A percentile compares a stretch with the other conserved stretches of the same genome.
phyloP scores from a whole-genome alignment of 2,888 invertebrate genomes.

The Portevinia maculata region DNA sequence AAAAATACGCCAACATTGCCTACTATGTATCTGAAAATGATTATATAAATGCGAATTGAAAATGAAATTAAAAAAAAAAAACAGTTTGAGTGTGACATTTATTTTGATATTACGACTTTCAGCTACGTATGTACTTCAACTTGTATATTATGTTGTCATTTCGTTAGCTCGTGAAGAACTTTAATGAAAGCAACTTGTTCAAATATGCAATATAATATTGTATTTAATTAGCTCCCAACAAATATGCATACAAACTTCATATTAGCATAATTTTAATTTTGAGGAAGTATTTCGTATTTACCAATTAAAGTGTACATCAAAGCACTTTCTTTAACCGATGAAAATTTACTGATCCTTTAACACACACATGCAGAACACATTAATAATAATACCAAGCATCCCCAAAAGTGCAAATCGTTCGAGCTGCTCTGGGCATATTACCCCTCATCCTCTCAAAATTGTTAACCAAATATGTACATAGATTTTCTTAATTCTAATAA shows the following conservation, averaged over 20 bases:
- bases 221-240: conserved; percentile 10
- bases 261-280: conserved; percentile 38
- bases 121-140: not conserved
- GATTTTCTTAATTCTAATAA: conserved; percentile 36
- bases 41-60: conserved; percentile 63
- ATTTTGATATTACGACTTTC: conserved; percentile 4
- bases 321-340: not conserved
- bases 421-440: conserved; percentile 9
- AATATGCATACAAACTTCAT: conserved; percentile 11
- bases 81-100: conserved; percentile 33
- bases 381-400: conserved; percentile 4
- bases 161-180: conserved; percentile 23
- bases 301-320: conserved; percentile 17
- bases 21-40: conserved; percentile 48
- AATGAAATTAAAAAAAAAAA: conserved; percentile 39
- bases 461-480: not conserved
- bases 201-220: conserved; percentile 19
- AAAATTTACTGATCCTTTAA: too few relatives aligned
- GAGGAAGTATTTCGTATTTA: conserved; percentile 27
- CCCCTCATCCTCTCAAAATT: too few relatives aligned
- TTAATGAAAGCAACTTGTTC: conserved; percentile 23
- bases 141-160: conserved; percentile 21
- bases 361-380: not conserved
- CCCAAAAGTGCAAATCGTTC: not conserved
- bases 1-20: conserved; percentile 5